These are phyloP conservation scores for Nothocercus julius DNA, from an alignment of 2,113 vertebrate genomes.

Conservation along the genomic window DNA sequence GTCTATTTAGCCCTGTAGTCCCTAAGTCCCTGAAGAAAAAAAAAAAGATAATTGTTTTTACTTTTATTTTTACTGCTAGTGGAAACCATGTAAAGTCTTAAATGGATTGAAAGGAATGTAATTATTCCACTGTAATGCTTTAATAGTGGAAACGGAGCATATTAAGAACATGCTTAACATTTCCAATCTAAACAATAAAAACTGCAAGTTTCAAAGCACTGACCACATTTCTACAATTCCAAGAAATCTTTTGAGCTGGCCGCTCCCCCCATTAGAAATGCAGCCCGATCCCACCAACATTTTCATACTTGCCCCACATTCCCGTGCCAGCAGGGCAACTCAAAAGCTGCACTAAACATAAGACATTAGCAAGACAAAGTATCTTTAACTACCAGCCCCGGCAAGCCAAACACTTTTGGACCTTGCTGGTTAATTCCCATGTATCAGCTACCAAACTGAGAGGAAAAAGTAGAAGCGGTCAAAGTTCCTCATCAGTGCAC, in stretches of 20 bases:
- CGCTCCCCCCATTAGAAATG: neutral
- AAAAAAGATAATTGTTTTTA: neutral
- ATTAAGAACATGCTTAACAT: neutral
- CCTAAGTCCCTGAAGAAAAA: neutral
- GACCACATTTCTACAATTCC: slow-evolving; percentile 37
- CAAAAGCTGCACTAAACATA: neutral
- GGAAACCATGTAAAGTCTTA: slow-evolving; percentile 2
- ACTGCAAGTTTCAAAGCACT: slow-evolving; percentile 42
- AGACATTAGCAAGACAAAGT: neutral
- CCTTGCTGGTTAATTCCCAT: neutral
- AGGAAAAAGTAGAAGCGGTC: neutral
- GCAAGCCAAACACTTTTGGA: neutral
- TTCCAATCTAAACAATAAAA: slow-evolving; percentile 37
- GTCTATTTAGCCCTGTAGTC: neutral
- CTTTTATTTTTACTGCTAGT: slow-evolving; percentile 31
- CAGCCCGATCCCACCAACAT: neutral
- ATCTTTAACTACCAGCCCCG: neutral
- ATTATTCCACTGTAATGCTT: slow-evolving; percentile 21
- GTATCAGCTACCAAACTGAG: neutral
- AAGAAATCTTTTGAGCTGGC: neutral
- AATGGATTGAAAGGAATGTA: slow-evolving; percentile 33
- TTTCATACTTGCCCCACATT: neutral
- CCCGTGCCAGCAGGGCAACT: neutral
- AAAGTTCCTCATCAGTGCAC: neutral
- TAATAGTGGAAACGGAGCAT: slow-evolving; percentile 4